Evolutionary conservation across 2,888 invertebrate species (phyloP), one percentile per base, ranked within the genome.

Genomic region (Ophion costatus): DNA sequence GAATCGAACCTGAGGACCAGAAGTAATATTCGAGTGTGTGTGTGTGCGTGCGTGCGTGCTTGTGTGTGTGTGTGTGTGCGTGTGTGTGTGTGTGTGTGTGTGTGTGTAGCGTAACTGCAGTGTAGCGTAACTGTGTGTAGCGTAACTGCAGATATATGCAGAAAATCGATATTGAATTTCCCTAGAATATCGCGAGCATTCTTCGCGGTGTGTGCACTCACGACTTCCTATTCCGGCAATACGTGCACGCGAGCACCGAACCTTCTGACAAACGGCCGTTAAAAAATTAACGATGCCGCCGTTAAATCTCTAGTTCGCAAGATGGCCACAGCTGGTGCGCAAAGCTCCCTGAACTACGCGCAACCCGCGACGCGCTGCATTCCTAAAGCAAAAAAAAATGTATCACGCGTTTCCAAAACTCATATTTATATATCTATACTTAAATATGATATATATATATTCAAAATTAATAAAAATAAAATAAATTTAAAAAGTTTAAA

Each of bases 291-390:
- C 91, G 91, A 90, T 87, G 89, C 88, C 89, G 90, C 89, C 89
- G 89, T 92, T 92, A 91, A 92, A 89, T 84, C 83, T 84, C 45
- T 88, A 83, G 83, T 84, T 88, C 87, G 90, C 91, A 92, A 92
- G 91, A 92, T 92, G 92, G 92, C 91, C 88, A 90, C 92, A 92
- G 91, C 92, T 92, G 91, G 88, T 88, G 86, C 42, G 5, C 45
- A 14, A 45, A 14, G 59, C 78, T 63, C 56, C 61, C 64, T 56
- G 24, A 22, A 33, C 78, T 24, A 20, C 74, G 61, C 51, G 24
- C 70, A 78, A 6, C 69, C 17, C 63, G 45, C 6, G 11, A 71
- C n/a, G 17, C 73, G 22, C 56, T 67, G 22, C 45, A 67, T n/a
- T 66, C 56, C 24, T 3, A 45, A 45, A 45, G 38, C 3, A 45